Percentiles rank a stretch among this genome's conserved stretches.
phyloP scores from a whole-genome alignment of 1,140 invertebrate genomes.

The Sitobion miscanthi region DNA sequence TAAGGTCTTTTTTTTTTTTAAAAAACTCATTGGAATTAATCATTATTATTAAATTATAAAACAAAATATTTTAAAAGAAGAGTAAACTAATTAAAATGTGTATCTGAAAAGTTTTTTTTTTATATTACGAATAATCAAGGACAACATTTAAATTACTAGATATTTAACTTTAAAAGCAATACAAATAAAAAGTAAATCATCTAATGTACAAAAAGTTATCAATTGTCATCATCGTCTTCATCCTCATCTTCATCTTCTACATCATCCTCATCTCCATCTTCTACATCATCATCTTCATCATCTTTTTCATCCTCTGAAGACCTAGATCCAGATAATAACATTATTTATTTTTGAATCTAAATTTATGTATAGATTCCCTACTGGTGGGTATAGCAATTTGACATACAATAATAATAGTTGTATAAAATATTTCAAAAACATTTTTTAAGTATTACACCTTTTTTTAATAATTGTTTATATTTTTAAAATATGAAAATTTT shows the following conservation, averaged over 20 bases:
- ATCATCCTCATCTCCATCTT: not conserved
- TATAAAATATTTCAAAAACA: not conserved
- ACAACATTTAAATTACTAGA: not conserved
- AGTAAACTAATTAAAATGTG: not conserved
- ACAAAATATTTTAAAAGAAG: too few relatives aligned
- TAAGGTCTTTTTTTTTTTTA: too few relatives aligned
- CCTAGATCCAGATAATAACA: not conserved
- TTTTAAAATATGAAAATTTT: not conserved
- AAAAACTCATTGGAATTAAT: too few relatives aligned
- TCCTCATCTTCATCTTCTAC: not conserved
- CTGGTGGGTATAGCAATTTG: not conserved
- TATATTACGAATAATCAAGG: not conserved
- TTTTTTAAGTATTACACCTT: not conserved
- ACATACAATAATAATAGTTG: not conserved
- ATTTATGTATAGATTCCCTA: not conserved
- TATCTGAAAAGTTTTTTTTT: not conserved
- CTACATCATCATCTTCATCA: slow-evolving; percentile 37
- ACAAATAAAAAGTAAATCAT: not conserved
- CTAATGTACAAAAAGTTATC: not conserved
- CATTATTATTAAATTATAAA: not conserved
- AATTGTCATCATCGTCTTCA: not conserved
- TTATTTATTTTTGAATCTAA: too few relatives aligned
- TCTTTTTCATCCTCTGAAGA: slow-evolving; percentile 25
- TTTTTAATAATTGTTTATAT: not conserved
- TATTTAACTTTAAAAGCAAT: not conserved